Base-by-base conservation (phyloP, 2,888 invertebrate species). In the Chaitophorus viminalis region DNA sequence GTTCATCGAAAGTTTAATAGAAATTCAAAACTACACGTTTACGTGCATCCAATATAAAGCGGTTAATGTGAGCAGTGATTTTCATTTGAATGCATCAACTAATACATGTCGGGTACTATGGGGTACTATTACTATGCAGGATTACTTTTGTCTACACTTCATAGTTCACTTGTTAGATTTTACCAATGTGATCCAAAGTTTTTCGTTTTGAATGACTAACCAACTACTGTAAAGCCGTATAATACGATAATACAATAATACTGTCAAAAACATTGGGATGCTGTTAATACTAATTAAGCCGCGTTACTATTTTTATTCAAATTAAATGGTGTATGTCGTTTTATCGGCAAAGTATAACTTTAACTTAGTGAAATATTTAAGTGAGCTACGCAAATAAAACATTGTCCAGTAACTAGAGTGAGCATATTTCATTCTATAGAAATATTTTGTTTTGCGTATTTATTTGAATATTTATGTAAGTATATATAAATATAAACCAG, bases 401-500 rank as follows among this genome's bases (percentile, higher is more conserved):
- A 31, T 25, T 46, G 8, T 31, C 65, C 29, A 76, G 60, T n/a
- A n/a, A n/a, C n/a, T n/a, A n/a, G n/a, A n/a, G n/a, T 31, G 39
- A 4, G 39, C 36, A 18, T 17, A 31, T 39, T 76, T 76, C 21
- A 14, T 36, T 78, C 46, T 46, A 46, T 21, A 81, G 21, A 33
- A 52, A 46, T 81, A 17, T n/a, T 21, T 25, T 70, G 60, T 52
- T 36, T 21, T 18, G 21, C 33, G 75, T 60, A 74, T 60, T 39
- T 39, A 25, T 33, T n/a, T n/a, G 11, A 25, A 54, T 54, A 76
- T 29, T 6, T 77, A 52, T 54, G 31, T 31, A 60, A 25, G 14
- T 46, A 46, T 79, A 65, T 39, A 77, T 77, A 75, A 46, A 72
- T 25, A 82, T 65, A n/a, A 75, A 83, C 18, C 29, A 21, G 83